Evolutionary conservation across 2,888 invertebrate species (phyloP).

Genomic region (Nomada flava): DNA sequence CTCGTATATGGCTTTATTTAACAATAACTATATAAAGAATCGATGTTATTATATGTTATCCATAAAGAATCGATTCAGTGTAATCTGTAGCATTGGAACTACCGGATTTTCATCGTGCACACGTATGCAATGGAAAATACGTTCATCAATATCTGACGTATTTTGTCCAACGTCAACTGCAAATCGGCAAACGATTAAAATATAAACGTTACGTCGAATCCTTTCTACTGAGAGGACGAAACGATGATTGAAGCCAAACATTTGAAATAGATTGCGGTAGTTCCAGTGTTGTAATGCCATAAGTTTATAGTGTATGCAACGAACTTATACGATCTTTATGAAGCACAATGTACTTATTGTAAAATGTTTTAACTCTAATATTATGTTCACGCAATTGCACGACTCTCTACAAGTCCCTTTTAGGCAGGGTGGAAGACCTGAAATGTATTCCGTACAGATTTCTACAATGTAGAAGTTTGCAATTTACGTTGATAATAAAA

Average conservation of each 20-base stretch:
- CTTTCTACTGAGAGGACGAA: too few relatives aligned
- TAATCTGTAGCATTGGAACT: neutral
- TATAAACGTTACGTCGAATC: too few relatives aligned
- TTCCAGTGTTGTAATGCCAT: neutral
- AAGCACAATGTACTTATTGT: constrained; percentile 38
- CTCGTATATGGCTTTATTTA: neutral
- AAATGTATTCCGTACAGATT: constrained; percentile 73
- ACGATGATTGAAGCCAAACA: too few relatives aligned
- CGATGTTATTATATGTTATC: neutral
- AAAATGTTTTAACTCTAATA: constrained; percentile 57
- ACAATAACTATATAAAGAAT: neutral
- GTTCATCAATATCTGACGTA: too few relatives aligned
- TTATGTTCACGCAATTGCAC: constrained; percentile 74
- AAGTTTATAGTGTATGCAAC: neutral
- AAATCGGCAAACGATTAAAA: too few relatives aligned
- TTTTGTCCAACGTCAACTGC: too few relatives aligned
- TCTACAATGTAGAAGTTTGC: constrained; percentile 81
- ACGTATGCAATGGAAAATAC: too few relatives aligned
- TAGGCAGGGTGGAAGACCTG: constrained; percentile 77
- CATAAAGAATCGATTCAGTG: neutral
- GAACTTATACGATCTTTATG: constrained; percentile 12
- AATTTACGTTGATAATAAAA: constrained; percentile 73
- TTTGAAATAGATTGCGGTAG: too few relatives aligned
- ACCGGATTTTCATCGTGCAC: too few relatives aligned
- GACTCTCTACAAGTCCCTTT: constrained; percentile 82